A percentile compares a stretch with the other conserved stretches of the same genome.
These are phyloP conservation scores for Eutrigla gurnardus DNA, from an alignment of 2,797 vertebrate genomes.

Conservation along the genomic window DNA sequence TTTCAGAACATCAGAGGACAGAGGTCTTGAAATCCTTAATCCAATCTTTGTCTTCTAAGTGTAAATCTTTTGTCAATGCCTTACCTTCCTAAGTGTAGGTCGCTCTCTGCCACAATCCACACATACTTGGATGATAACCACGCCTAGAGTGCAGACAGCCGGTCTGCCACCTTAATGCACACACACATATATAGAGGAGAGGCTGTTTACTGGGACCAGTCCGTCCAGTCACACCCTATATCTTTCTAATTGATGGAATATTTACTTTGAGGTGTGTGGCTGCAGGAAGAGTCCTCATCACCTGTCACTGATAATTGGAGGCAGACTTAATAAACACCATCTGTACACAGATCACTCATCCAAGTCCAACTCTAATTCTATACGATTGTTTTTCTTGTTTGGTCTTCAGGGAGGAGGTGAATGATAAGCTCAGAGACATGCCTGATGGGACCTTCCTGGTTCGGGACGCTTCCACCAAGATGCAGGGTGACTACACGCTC, in stretches of 20 bases:
- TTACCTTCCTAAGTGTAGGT: conserved; percentile 27
- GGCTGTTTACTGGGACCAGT: conserved; percentile 25
- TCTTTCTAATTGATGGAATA: conserved; percentile 12
- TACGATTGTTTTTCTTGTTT: neutral
- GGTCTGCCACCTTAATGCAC: conserved; percentile 41
- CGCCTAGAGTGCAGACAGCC: conserved; percentile 50
- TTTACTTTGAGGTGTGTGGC: conserved; percentile 41
- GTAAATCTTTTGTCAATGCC: neutral
- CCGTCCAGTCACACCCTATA: conserved; percentile 10
- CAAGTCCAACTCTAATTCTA: neutral
- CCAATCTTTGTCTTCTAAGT: neutral
- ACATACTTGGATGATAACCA: conserved; percentile 32
- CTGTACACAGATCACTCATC: conserved; percentile 20
- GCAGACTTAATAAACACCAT: conserved; percentile 30
- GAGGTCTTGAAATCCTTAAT: neutral
- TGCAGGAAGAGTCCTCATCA: conserved; percentile 3
- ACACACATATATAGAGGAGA: conserved; percentile 6
- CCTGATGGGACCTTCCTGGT: conserved; percentile 97
- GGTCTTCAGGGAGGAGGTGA: conserved; percentile 92
- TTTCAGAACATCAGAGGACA: neutral
- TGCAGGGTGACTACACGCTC: conserved; percentile 97
- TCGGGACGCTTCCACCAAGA: conserved; percentile 94
- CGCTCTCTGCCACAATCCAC: conserved; percentile 19
- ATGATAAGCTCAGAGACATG: conserved; percentile 95
- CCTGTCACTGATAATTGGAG: conserved; percentile 38